Percentiles rank a stretch among this genome's conserved stretches.
Evolutionary conservation across 2,888 invertebrate species (phyloP).

Genomic region (Ochropleura plecta): DNA sequence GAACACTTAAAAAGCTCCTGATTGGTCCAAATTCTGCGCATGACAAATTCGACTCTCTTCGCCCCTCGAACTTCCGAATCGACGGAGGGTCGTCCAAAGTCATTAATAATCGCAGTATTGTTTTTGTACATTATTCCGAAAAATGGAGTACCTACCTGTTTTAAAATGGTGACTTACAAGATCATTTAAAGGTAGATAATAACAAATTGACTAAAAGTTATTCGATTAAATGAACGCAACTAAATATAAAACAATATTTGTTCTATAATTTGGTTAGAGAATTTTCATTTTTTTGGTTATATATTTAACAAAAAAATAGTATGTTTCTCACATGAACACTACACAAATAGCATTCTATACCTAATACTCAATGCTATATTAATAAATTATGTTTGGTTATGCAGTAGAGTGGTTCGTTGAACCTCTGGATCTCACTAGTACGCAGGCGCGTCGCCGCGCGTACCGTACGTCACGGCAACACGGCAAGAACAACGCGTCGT

Average conservation of each 20-base stretch:
- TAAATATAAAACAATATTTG: not conserved
- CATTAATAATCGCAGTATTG: not conserved
- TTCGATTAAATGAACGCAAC: not conserved
- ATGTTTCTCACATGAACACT: too few relatives aligned
- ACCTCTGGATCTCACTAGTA: not conserved
- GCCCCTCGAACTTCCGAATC: not conserved
- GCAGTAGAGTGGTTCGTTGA: not conserved
- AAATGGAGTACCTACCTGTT: not conserved
- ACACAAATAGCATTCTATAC: too few relatives aligned
- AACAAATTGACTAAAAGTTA: not conserved
- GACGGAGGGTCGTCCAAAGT: not conserved
- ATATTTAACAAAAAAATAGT: too few relatives aligned
- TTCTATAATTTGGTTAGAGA: not conserved
- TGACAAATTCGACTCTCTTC: not conserved
- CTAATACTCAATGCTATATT: not conserved
- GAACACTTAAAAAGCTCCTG: not conserved
- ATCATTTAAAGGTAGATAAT: not conserved
- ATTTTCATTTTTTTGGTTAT: too few relatives aligned
- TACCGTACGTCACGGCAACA: not conserved
- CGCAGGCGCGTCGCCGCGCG: not conserved
- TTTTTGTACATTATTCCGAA: not conserved
- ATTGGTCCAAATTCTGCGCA: conserved; percentile 8
- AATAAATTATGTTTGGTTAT: not conserved
- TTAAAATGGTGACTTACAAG: not conserved
- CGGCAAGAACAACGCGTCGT: not conserved